Evolutionary conservation across 2,113 vertebrate genomes (phyloP).

Genomic region (Sclerurus mexicanus): DNA sequence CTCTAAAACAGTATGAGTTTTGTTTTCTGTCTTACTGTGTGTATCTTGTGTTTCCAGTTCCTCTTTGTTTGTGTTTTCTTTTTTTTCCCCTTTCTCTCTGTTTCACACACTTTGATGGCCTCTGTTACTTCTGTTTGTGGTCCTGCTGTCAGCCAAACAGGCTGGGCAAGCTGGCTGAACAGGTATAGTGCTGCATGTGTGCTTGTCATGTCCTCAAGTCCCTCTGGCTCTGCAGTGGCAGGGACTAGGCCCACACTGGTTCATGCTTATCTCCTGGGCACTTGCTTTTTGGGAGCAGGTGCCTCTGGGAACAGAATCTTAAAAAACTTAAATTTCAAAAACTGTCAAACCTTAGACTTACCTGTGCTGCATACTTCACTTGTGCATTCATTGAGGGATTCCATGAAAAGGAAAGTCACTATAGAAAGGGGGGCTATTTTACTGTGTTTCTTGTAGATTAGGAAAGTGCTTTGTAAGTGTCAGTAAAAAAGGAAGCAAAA

Average conservation of each 20-base stretch:
- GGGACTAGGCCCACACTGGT: neutral
- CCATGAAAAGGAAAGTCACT: neutral
- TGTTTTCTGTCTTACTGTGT: slow-evolving; percentile 61
- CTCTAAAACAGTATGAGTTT: slow-evolving; percentile 34
- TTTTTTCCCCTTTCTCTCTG: slow-evolving; percentile 67
- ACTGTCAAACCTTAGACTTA: neutral
- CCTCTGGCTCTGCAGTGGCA: neutral
- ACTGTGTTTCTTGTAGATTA: neutral
- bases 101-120: slow-evolving; percentile 79
- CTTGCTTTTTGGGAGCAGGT: neutral
- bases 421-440: neutral
- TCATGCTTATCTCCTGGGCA: neutral
- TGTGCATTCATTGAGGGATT: neutral
- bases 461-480: neutral
- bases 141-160: slow-evolving; percentile 92
- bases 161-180: slow-evolving; percentile 96
- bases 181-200: slow-evolving; percentile 85
- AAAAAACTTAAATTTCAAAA: neutral
- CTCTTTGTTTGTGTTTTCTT: slow-evolving; percentile 75
- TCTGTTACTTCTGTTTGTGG: slow-evolving; percentile 77
- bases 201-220: slow-evolving; percentile 24
- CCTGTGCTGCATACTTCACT: neutral
- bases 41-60: slow-evolving; percentile 71
- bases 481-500: neutral
- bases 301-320: neutral